Percentiles rank a stretch among this genome's conserved stretches.
Evolutionary conservation across 2,888 invertebrate genomes (phyloP).

Genomic region (Drosophila percnosoma): DNA sequence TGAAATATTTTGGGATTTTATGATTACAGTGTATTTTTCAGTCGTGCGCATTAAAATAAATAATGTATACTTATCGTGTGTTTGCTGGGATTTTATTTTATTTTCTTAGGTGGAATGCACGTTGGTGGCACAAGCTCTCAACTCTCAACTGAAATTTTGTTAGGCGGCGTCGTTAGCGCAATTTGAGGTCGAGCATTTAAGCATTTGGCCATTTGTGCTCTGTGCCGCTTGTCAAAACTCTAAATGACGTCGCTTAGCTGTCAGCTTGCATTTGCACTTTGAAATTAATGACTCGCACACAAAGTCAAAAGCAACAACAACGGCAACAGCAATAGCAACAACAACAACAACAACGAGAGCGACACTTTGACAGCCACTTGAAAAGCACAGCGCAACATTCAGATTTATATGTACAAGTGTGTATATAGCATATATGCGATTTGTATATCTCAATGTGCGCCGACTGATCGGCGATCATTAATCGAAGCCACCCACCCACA

Average conservation of each 20-base stretch:
- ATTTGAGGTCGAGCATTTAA: constrained; percentile 62
- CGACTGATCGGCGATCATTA: constrained; percentile 50
- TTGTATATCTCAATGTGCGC: constrained; percentile 56
- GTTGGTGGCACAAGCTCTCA: constrained; percentile 70
- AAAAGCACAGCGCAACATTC: constrained; percentile 41
- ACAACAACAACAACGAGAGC: constrained; percentile 25
- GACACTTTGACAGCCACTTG: constrained; percentile 72
- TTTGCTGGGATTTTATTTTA: constrained; percentile 16
- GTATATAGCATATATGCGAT: constrained; percentile 3
- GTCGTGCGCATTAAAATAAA: not conserved
- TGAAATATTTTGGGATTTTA: not conserved
- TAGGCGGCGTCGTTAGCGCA: constrained; percentile 37
- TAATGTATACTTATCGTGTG: constrained; percentile 23
- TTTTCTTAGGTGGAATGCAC: constrained; percentile 64
- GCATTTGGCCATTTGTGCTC: constrained; percentile 68
- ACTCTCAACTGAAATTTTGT: constrained; percentile 43
- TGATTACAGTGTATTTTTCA: constrained; percentile 9
- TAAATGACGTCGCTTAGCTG: constrained; percentile 80
- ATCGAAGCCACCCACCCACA: constrained; percentile 70
- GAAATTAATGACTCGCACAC: constrained; percentile 62
- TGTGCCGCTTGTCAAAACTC: constrained; percentile 75
- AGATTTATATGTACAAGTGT: constrained; percentile 6
- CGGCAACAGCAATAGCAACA: constrained; percentile 12
- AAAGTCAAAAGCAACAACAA: constrained; percentile 32
- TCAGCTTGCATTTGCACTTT: constrained; percentile 80